A percentile compares a stretch with the other conserved stretches of the same genome.
Conservation (phyloP, 92 coral and sea anemone species). For the Epizoanthus illoricatus region DNA sequence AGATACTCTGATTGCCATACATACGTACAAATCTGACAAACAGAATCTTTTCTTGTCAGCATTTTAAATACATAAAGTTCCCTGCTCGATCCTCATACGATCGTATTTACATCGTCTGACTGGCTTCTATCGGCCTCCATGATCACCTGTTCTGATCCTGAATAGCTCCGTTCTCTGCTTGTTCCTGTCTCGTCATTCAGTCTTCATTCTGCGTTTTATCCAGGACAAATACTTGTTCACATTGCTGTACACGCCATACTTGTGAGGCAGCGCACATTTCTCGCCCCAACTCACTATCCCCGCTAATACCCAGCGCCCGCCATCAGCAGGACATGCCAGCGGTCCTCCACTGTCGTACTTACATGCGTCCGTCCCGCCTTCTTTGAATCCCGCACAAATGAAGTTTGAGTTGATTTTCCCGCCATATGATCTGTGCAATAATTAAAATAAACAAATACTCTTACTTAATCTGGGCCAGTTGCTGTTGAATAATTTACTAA, state of each 20-base stretch:
- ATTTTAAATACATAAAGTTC: too few species aligned
- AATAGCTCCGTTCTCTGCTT: background rate
- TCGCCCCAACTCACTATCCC: constrained; percentile 98
- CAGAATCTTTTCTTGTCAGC: too few species aligned
- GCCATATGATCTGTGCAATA: constrained; percentile 71
- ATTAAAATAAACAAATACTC: background rate
- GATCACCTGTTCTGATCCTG: background rate
- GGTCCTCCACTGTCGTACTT: constrained; percentile 97
- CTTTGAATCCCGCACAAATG: constrained; percentile 97
- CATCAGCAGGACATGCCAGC: constrained; percentile 79
- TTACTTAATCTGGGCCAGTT: background rate
- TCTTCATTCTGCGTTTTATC: constrained; percentile 59
- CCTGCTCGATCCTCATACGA: background rate
- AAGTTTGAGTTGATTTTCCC: constrained; percentile 83
- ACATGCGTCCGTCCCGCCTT: constrained; percentile 97
- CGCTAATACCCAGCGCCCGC: constrained; percentile 84
- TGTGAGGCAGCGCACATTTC: constrained; percentile 85
- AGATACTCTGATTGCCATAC: too few species aligned
- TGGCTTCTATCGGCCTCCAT: background rate
- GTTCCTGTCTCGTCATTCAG: constrained; percentile 39
- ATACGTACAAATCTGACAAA: too few species aligned
- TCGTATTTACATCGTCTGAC: constrained; percentile 5
- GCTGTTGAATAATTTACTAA: background rate
- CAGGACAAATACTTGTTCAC: constrained; percentile 76
- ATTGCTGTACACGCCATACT: constrained; percentile 97